Conservation (phyloP, 1,140 invertebrate genomes). For the Neelides sp. region DNA sequence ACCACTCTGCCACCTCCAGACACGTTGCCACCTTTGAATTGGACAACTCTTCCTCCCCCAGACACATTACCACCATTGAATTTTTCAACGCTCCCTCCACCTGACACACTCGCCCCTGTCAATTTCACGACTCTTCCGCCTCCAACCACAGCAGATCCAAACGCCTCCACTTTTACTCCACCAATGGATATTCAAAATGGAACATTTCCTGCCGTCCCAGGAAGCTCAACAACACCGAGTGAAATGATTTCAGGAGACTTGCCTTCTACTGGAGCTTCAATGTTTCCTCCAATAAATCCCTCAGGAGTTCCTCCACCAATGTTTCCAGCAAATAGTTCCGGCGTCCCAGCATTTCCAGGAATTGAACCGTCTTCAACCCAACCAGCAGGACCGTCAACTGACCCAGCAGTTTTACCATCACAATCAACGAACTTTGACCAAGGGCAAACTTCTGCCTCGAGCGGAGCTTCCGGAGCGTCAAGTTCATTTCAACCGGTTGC, state of each 20-base stretch:
- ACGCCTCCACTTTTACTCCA: too few species aligned
- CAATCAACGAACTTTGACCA: too few species aligned
- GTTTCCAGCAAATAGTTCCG: not conserved
- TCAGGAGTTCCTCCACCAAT: not conserved
- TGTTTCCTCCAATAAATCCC: not conserved
- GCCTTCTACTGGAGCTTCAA: too few species aligned
- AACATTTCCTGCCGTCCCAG: not conserved
- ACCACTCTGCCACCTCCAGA: slow-evolving; percentile 1
- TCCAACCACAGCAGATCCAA: too few species aligned
- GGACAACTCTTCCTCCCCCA: slow-evolving; percentile 3
- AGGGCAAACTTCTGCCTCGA: too few species aligned
- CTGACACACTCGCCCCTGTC: not conserved
- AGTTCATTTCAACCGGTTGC: not conserved
- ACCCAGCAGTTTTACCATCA: not conserved
- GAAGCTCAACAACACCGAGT: not conserved
- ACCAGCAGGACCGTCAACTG: not conserved
- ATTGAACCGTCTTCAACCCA: not conserved
- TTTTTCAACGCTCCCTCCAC: not conserved
- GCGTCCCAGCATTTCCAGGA: not conserved
- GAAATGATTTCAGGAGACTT: too few species aligned
- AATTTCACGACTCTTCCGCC: slow-evolving; percentile 3
- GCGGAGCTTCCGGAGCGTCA: not conserved
- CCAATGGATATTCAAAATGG: too few species aligned
- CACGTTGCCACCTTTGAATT: slow-evolving; percentile 11
- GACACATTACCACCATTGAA: slow-evolving; percentile 2